These are phyloP conservation scores for Mercenaria mercenaria DNA, from an alignment of 1,140 invertebrate species.

Conservation along the genomic window DNA sequence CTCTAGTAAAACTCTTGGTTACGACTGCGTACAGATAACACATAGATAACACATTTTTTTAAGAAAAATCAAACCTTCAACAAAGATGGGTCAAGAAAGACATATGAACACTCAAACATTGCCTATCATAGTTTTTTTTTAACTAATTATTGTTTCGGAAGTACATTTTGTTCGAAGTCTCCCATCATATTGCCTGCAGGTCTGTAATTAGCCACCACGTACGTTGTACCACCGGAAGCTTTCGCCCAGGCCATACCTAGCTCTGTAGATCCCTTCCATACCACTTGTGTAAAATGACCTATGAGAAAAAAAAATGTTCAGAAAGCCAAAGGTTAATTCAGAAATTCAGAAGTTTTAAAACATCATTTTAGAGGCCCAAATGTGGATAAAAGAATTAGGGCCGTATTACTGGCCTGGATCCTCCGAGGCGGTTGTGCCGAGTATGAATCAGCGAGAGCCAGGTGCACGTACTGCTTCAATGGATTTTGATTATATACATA, in stretches of 20 bases:
- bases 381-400: neutral
- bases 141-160: slow-evolving; percentile 37
- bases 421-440: too few relatives aligned
- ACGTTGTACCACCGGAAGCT: slow-evolving; percentile 89
- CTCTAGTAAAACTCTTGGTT: too few relatives aligned
- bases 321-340: neutral
- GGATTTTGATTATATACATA: too few relatives aligned
- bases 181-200: slow-evolving; percentile 94
- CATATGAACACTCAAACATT: too few relatives aligned
- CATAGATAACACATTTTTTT: too few relatives aligned
- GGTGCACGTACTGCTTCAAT: too few relatives aligned
- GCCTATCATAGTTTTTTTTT: too few relatives aligned
- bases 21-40: too few relatives aligned
- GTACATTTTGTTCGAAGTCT: slow-evolving; percentile 88
- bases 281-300: slow-evolving; percentile 82
- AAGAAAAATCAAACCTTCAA: too few relatives aligned
- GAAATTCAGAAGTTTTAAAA: neutral
- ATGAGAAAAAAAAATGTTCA: neutral
- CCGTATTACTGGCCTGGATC: too few relatives aligned
- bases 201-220: slow-evolving; percentile 94
- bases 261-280: slow-evolving; percentile 91
- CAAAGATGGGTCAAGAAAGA: too few relatives aligned
- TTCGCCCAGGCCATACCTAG: slow-evolving; percentile 91
- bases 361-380: neutral
- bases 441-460: too few relatives aligned